phyloP scores from a whole-genome alignment of 2,113 vertebrate species.

The Atherinomorus stipes region DNA sequence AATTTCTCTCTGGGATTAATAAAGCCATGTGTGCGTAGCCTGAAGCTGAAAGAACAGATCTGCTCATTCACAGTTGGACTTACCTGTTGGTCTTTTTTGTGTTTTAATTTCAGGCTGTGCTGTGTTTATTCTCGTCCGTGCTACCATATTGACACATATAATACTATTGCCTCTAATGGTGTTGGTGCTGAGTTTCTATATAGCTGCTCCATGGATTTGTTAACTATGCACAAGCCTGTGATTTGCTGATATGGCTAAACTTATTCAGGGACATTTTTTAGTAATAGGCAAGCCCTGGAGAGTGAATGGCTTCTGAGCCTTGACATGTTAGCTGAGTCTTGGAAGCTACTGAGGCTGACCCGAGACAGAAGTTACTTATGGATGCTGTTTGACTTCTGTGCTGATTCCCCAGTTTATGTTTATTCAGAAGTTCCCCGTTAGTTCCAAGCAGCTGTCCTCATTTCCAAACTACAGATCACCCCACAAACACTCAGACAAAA shows the following conservation, averaged over 20 bases:
- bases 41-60: neutral
- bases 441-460: conserved; percentile 65
- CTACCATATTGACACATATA: conserved; percentile 40
- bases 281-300: neutral
- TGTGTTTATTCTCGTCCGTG: conserved; percentile 11
- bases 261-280: conserved; percentile 20
- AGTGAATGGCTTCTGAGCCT: conserved; percentile 11
- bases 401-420: conserved; percentile 59
- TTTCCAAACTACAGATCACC: conserved; percentile 39
- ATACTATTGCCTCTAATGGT: conserved; percentile 17
- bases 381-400: conserved; percentile 62
- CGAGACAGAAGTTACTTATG: conserved; percentile 73
- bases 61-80: conserved; percentile 1
- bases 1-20: too few relatives aligned
- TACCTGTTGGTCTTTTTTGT: conserved; percentile 2
- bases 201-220: conserved; percentile 17
- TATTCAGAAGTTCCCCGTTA: conserved; percentile 70
- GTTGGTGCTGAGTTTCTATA: conserved; percentile 22
- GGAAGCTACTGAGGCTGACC: conserved; percentile 34
- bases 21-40: neutral
- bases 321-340: conserved; percentile 48
- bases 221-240: neutral
- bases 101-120: conserved; percentile 23
- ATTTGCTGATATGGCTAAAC: conserved; percentile 28
- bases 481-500: conserved; percentile 16